Percentiles rank a stretch among this genome's conserved stretches.
These are phyloP conservation scores for Osmerus eperlanus DNA, from an alignment of 2,113 vertebrate genomes.

Conservation along the genomic window DNA sequence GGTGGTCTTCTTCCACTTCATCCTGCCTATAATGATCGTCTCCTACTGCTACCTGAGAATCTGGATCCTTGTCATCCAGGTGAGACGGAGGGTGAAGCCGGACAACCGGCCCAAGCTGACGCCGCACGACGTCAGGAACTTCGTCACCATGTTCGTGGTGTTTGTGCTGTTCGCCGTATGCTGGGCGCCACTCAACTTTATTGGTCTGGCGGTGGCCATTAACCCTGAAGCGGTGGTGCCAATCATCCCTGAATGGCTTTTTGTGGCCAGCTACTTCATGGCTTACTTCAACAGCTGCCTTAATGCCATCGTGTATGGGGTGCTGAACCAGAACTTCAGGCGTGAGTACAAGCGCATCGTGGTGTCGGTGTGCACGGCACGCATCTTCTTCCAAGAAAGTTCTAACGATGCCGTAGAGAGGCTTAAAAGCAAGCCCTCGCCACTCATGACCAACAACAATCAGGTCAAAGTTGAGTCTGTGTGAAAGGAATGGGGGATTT, in stretches of 20 bases:
- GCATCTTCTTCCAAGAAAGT: constrained; percentile 83
- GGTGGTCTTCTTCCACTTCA: constrained; percentile 94
- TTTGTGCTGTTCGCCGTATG: constrained; percentile 96
- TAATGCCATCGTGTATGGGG: constrained; percentile 94
- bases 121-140: constrained; percentile 90
- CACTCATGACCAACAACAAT: constrained; percentile 86
- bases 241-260: constrained; percentile 93
- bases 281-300: constrained; percentile 99
- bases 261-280: constrained; percentile 96
- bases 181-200: constrained; percentile 95
- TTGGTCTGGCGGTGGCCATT: constrained; percentile 89
- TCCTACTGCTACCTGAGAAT: constrained; percentile 95
- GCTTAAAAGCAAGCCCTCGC: constrained; percentile 88
- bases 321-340: constrained; percentile 96
- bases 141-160: constrained; percentile 95
- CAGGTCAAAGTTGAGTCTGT: constrained; percentile 90
- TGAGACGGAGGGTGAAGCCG: constrained; percentile 84
- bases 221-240: constrained; percentile 77
- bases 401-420: constrained; percentile 84
- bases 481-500: constrained; percentile 57
- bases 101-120: constrained; percentile 84
- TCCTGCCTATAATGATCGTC: constrained; percentile 89
- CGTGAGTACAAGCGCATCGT: constrained; percentile 92
- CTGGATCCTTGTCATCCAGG: constrained; percentile 93
- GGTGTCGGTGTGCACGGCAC: constrained; percentile 83